Conservation (phyloP, 2,888 invertebrate species). For the Rhagonycha lutea region DNA sequence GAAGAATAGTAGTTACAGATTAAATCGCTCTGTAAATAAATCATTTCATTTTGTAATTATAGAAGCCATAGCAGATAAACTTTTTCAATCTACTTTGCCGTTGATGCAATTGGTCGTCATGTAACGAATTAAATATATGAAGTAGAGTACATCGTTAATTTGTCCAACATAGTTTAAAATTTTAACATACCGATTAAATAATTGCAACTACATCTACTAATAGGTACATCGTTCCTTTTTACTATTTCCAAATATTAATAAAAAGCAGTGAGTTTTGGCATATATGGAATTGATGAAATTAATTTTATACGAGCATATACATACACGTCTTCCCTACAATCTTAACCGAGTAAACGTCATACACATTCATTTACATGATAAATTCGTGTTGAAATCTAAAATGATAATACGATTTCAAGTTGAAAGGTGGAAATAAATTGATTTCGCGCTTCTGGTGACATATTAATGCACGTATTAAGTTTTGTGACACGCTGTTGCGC, state of each 20-base stretch:
- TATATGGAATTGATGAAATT: constrained; percentile 21
- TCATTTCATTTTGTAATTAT: constrained; percentile 51
- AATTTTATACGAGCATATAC: constrained; percentile 24
- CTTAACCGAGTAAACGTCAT: constrained; percentile 42
- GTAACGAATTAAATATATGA: neutral
- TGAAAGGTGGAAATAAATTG: constrained; percentile 57
- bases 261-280: neutral
- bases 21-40: constrained; percentile 47
- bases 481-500: constrained; percentile 46
- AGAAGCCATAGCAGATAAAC: constrained; percentile 40
- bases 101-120: neutral
- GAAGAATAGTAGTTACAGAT: constrained; percentile 50
- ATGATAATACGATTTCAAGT: constrained; percentile 53
- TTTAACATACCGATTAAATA: neutral
- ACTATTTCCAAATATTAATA: neutral
- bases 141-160: neutral
- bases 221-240: neutral
- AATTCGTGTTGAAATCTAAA: constrained; percentile 50
- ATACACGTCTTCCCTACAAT: constrained; percentile 24
- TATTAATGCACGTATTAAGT: constrained; percentile 57
- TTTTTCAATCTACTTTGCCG: neutral
- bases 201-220: neutral
- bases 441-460: constrained; percentile 56
- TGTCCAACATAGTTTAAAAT: neutral
- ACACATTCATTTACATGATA: constrained; percentile 55